These are phyloP conservation scores for Vireo griseus DNA, from an alignment of 2,797 vertebrate species.

Conservation along the genomic window DNA sequence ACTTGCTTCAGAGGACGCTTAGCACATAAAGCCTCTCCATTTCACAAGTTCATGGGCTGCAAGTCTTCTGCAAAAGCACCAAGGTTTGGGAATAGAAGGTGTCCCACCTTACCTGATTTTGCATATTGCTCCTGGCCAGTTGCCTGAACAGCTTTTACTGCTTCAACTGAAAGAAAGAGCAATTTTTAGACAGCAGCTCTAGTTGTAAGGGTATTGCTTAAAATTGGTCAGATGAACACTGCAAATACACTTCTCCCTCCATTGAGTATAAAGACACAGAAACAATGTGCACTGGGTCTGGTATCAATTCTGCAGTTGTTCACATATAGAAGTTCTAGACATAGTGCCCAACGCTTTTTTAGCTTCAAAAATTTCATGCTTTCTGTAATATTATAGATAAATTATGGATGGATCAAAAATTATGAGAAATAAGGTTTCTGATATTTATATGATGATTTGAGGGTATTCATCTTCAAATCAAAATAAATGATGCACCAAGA, in stretches of 20 bases:
- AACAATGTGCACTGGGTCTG: not conserved
- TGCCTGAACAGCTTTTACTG: not conserved
- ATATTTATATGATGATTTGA: not conserved
- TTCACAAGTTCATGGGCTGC: not conserved
- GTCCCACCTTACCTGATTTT: not conserved
- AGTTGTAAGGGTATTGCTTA: not conserved
- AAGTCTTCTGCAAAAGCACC: not conserved
- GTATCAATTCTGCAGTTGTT: not conserved
- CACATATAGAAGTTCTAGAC: not conserved
- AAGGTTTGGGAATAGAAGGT: not conserved
- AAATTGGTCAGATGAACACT: not conserved
- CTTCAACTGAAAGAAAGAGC: not conserved
- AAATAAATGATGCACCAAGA: not conserved
- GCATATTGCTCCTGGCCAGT: not conserved
- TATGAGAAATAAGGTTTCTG: not conserved
- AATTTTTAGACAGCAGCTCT: not conserved
- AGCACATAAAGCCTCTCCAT: not conserved
- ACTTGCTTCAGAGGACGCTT: not conserved
- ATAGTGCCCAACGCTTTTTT: accelerated
- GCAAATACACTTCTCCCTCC: not conserved
- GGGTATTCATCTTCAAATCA: not conserved
- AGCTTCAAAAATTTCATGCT: not conserved
- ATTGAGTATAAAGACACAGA: not conserved
- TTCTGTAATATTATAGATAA: not conserved
- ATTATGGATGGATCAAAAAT: not conserved